Conservation (phyloP, 2,888 invertebrate species). For the Gandaritis pyraliata region DNA sequence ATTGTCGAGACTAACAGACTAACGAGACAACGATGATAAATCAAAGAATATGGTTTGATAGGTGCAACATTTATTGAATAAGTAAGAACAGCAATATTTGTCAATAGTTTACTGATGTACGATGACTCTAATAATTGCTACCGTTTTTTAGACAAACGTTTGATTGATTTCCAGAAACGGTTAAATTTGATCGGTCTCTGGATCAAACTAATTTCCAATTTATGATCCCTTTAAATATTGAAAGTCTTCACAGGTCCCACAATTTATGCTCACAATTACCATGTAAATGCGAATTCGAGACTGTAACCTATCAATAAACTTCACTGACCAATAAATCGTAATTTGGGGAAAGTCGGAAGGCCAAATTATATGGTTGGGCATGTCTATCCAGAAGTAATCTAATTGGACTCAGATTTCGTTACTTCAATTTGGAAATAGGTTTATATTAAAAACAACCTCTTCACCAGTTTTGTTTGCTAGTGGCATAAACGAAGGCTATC, state of each 20-base stretch:
- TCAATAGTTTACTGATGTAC: too few relatives aligned
- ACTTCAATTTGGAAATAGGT: slow-evolving; percentile 18
- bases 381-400: slow-evolving; percentile 36
- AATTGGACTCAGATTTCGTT: slow-evolving; percentile 34
- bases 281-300: slow-evolving; percentile 47
- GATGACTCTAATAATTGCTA: too few relatives aligned
- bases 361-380: slow-evolving; percentile 43
- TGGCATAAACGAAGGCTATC: too few relatives aligned
- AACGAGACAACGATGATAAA: too few relatives aligned
- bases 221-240: slow-evolving; percentile 33
- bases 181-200: slow-evolving; percentile 17
- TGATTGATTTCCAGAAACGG: not conserved
- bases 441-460: not conserved
- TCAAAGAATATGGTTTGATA: too few relatives aligned
- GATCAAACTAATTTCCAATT: slow-evolving; percentile 34
- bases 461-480: not conserved
- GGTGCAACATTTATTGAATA: too few relatives aligned
- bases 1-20: too few relatives aligned
- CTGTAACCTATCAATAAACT: slow-evolving; percentile 44
- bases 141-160: too few relatives aligned
- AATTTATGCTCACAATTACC: slow-evolving; percentile 47
- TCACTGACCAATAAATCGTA: slow-evolving; percentile 43
- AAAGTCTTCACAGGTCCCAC: slow-evolving; percentile 40
- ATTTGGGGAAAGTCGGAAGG: slow-evolving; percentile 46
- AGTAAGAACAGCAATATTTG: too few relatives aligned